Conservation (phyloP, 2,113 vertebrate genomes). For the Butastur rufipennis region DNA sequence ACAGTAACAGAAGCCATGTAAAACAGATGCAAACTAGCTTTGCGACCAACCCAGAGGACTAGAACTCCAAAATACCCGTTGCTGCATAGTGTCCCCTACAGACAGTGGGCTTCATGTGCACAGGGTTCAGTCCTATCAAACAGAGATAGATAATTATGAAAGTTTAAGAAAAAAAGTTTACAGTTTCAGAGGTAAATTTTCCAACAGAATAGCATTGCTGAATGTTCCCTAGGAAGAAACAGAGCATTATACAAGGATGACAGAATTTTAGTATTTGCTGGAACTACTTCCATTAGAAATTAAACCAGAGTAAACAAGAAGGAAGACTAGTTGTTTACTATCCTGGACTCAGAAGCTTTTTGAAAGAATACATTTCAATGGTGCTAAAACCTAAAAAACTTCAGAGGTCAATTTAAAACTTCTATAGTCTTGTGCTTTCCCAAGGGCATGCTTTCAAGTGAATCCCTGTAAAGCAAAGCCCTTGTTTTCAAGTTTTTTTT, state of each 20-base stretch:
- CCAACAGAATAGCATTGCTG: not conserved
- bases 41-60: not conserved
- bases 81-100: not conserved
- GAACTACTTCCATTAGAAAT: not conserved
- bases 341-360: not conserved
- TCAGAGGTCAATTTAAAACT: not conserved
- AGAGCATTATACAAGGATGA: not conserved
- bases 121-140: not conserved
- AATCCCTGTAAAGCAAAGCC: not conserved
- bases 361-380: not conserved
- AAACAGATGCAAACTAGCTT: not conserved
- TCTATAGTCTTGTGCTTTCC: not conserved
- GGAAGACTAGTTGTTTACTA: not conserved
- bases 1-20: not conserved
- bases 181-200: not conserved
- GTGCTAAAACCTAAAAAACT: not conserved
- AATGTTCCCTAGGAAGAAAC: not conserved
- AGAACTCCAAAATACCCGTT: not conserved
- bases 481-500: not conserved
- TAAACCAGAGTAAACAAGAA: not conserved
- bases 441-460: conserved; percentile 18
- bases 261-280: not conserved
- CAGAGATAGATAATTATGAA: not conserved
- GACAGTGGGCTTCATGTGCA: not conserved
- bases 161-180: not conserved